Evolutionary conservation across 1,140 invertebrate species (phyloP), one percentile per base, ranked within the genome.

Genomic region (Mizuhopecten yessoensis): DNA sequence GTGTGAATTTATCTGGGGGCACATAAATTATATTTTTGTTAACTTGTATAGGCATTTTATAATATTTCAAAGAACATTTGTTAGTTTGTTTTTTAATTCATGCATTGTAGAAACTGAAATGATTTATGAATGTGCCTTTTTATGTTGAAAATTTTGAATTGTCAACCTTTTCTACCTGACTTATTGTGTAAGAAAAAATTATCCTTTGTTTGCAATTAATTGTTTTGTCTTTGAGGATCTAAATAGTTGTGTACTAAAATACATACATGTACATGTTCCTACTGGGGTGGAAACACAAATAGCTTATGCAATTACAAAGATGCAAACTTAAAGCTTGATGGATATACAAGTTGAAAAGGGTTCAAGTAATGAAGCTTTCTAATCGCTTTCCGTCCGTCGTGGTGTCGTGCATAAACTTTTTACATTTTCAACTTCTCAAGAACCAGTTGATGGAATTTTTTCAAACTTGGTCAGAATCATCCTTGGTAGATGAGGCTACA

Each of bases 161-260:
- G 39, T n/a, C 90, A 90, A 88, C 11, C 33, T 90, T 0, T 75
- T 90, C 33, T 87, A 90, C 34, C 34, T 88, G 11, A 90, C 87
- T 13, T 45, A 90, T 90, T 90, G 33, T 90, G 90, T 90, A 11
- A 49, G 87, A 75, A 87, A 39, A 75, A 90, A 90, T 90, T 86
- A 87, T n/a, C 90, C 90, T 34, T 17, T 87, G 13, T 90, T 90
- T 90, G 90, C 33, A 33, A 90, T 88, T 29, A 90, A 87, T 17
- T 90, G 90, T 23, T 90, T 87, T 34, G 34, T 88, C 17, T 88
- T 90, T 90, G 86, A 90, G n/a, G 90, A 90, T 90, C 33, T 90
- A 42, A 90, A 90, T 90, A 42, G 89, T 33, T 90, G 57, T 42
- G 34, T 90, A 29, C 15, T 57, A 0, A 87, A 90, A 23, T 33